These are phyloP conservation scores for Beris chalybata DNA, from an alignment of 2,888 invertebrate genomes.

Conservation along the genomic window DNA sequence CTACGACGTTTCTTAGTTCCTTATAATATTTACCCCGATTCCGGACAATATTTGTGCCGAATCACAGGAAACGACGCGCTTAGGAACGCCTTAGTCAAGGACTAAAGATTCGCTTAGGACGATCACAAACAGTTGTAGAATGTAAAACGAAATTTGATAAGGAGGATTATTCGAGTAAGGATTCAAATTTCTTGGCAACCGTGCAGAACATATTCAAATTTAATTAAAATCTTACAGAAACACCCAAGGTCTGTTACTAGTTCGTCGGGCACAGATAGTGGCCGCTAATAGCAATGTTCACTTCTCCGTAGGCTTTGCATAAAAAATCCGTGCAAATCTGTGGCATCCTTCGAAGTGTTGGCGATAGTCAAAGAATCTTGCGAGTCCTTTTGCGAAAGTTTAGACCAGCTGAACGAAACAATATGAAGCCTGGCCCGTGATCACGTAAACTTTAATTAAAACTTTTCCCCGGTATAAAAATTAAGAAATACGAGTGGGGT, in stretches of 20 bases:
- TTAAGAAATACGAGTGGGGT: slow-evolving; percentile 38
- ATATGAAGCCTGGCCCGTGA: slow-evolving; percentile 16
- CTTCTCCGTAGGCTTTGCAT: slow-evolving; percentile 34
- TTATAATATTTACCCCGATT: neutral
- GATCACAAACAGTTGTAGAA: no score
- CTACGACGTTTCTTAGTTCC: slow-evolving; percentile 29
- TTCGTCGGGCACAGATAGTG: slow-evolving; percentile 33
- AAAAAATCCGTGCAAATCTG: slow-evolving; percentile 13
- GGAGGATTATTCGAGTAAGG: neutral
- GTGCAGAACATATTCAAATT: slow-evolving; percentile 23
- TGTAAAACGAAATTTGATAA: slow-evolving; percentile 1
- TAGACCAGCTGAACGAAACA: slow-evolving; percentile 9
- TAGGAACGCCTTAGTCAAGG: no score
- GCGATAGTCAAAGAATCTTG: no score
- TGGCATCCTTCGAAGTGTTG: no score
- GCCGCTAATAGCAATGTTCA: slow-evolving; percentile 25
- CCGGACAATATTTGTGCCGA: slow-evolving; percentile 5
- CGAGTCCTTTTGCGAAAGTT: no score
- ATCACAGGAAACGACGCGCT: neutral
- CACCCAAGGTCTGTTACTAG: slow-evolving; percentile 24
- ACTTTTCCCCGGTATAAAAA: slow-evolving; percentile 38
- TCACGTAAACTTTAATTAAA: slow-evolving; percentile 40
- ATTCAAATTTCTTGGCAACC: slow-evolving; percentile 4
- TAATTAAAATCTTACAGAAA: slow-evolving; percentile 26
- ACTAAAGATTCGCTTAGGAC: neutral